Evolutionary conservation across 2,888 invertebrate species (phyloP).

Genomic region (Drosophila greeni): DNA sequence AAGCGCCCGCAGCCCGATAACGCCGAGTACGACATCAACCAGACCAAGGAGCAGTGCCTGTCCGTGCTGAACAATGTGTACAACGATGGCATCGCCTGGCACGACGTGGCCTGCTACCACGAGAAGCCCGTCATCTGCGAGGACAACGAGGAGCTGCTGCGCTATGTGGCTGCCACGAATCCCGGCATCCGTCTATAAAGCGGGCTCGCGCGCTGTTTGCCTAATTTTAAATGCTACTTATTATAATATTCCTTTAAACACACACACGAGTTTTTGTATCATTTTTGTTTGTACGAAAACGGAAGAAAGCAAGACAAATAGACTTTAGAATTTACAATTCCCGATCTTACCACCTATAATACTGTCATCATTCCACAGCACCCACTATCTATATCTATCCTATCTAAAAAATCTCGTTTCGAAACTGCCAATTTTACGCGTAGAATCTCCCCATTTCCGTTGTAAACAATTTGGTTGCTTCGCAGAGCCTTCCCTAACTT

Average conservation of each 20-base stretch:
- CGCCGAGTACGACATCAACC: conserved; percentile 93
- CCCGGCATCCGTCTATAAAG: conserved; percentile 89
- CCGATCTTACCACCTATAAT: conserved; percentile 62
- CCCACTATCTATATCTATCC: conserved; percentile 21
- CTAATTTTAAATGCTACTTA: conserved; percentile 71
- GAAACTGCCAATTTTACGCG: conserved; percentile 63
- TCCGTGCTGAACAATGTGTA: conserved; percentile 94
- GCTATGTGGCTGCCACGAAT: conserved; percentile 91
- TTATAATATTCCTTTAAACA: conserved; percentile 74
- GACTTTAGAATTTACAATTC: conserved; percentile 78
- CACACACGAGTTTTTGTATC: conserved; percentile 63
- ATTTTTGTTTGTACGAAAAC: conserved; percentile 68
- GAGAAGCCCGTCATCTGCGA: conserved; percentile 95
- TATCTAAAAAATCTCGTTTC: conserved; percentile 43
- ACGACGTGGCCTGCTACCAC: conserved; percentile 95
- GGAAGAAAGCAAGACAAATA: conserved; percentile 74
- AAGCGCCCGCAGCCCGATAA: conserved; percentile 93
- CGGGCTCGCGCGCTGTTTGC: conserved; percentile 60
- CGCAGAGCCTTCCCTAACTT: conserved; percentile 18
- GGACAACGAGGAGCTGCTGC: conserved; percentile 92
- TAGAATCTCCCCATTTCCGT: conserved; percentile 27
- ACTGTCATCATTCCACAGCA: conserved; percentile 31
- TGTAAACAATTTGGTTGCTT: conserved; percentile 35
- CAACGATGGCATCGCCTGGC: conserved; percentile 96
- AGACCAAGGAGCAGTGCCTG: conserved; percentile 91